Evolutionary conservation across 1,140 invertebrate species (phyloP).

Genomic region (Drosophila nebulosa): DNA sequence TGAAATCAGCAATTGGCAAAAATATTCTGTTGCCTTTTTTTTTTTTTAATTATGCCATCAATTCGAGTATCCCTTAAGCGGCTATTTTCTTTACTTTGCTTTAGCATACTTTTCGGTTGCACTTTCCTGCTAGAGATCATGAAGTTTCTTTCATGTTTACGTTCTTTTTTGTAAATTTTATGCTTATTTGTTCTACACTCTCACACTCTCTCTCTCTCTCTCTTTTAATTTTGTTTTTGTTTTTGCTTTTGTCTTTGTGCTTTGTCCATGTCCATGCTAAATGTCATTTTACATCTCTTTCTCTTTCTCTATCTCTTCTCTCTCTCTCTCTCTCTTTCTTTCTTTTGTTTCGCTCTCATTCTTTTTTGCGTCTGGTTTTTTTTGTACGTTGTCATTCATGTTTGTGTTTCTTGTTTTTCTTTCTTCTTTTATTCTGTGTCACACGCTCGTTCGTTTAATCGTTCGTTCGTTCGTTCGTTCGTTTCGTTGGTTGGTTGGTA

Average conservation of each 20-base stretch:
- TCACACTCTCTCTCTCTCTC: constrained; percentile 6
- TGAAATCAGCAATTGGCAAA: background rate
- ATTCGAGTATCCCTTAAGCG: no score
- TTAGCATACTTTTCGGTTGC: constrained; percentile 4
- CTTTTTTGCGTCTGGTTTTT: constrained; percentile 36
- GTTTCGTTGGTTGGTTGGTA: constrained; percentile 36
- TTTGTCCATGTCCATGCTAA: constrained; percentile 50
- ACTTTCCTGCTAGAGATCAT: background rate
- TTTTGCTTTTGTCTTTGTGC: no score
- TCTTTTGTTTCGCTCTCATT: constrained; percentile 4
- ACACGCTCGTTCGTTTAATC: background rate
- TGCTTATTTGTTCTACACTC: constrained; percentile 7
- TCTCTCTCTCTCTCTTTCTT: constrained; percentile 32
- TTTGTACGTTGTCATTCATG: constrained; percentile 15
- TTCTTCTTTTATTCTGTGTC: constrained; percentile 41
- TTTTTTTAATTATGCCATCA: background rate
- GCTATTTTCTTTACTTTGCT: background rate
- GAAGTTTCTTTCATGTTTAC: background rate
- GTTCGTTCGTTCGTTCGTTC: constrained; percentile 53
- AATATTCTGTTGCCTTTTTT: background rate
- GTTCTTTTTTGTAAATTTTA: constrained; percentile 18
- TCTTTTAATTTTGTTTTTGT: constrained; percentile 12
- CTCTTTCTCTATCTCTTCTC: constrained; percentile 43
- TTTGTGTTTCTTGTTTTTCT: constrained; percentile 42
- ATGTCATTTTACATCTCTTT: constrained; percentile 58